Conservation (phyloP, 2,113 vertebrate species). For the Hippolais icterina region DNA sequence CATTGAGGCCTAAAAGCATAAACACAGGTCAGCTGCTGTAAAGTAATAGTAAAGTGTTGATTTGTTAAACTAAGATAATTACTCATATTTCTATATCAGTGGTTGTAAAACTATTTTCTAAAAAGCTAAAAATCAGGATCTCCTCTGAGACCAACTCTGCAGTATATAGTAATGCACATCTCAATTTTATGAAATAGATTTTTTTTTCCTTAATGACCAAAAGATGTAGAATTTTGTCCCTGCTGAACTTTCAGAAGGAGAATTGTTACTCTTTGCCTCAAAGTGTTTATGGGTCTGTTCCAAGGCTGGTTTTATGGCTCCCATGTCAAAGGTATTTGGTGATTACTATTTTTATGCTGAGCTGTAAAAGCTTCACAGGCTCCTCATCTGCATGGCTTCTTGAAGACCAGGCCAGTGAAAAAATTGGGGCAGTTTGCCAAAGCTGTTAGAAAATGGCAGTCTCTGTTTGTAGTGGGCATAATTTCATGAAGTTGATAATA, state of each 20-base stretch:
- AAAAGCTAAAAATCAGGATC: neutral
- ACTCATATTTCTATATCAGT: accelerated
- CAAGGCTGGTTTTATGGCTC: neutral
- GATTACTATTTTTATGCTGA: neutral
- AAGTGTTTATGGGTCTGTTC: neutral
- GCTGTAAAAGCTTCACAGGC: neutral
- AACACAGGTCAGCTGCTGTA: neutral
- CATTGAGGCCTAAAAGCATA: neutral
- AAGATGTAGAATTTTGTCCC: neutral
- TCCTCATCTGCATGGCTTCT: neutral
- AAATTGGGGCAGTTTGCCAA: neutral
- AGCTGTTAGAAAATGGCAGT: neutral
- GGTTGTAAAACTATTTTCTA: neutral
- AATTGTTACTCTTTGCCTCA: neutral
- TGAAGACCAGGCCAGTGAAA: neutral
- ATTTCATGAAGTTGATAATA: neutral
- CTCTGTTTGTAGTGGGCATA: neutral
- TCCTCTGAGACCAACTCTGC: neutral
- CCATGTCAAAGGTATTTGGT: neutral
- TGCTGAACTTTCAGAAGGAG: neutral
- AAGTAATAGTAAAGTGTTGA: neutral
- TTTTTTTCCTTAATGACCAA: neutral
- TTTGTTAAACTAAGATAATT: neutral
- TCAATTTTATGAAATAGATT: neutral
- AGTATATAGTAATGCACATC: neutral